phyloP scores from a whole-genome alignment of 35 echinoderm and acorn worm genomes.

The Heliocidaris tuberculata region DNA sequence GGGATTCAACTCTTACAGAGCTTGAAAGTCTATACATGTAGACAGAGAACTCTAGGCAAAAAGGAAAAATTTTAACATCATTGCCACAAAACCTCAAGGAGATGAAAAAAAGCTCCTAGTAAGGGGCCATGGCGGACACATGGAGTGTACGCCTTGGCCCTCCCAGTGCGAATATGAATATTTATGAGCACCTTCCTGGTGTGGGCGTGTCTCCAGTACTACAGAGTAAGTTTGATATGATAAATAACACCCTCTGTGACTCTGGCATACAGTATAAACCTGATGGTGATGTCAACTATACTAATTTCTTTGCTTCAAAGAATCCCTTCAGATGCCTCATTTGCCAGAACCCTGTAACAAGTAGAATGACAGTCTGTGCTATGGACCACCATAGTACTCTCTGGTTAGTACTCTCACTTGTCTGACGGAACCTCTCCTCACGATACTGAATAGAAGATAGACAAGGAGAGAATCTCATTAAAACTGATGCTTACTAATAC shows the following conservation, averaged over 20 bases:
- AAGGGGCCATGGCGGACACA: too few relatives aligned
- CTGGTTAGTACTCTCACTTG: slow-evolving; percentile 98
- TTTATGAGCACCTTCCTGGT: too few relatives aligned
- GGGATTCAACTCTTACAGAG: too few relatives aligned
- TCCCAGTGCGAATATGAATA: too few relatives aligned
- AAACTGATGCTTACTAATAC: too few relatives aligned
- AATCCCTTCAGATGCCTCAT: slow-evolving; percentile 99
- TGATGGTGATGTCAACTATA: slow-evolving; percentile 53
- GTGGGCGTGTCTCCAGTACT: too few relatives aligned
- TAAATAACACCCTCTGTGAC: not conserved
- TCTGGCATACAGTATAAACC: not conserved
- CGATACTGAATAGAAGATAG: slow-evolving; percentile 78
- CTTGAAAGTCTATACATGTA: too few relatives aligned
- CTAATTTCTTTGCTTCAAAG: slow-evolving; percentile 99
- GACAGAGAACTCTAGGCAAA: too few relatives aligned
- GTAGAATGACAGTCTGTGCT: slow-evolving; percentile 86
- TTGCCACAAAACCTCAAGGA: too few relatives aligned
- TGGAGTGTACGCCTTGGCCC: too few relatives aligned
- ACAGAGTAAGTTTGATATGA: not conserved
- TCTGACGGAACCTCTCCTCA: slow-evolving; percentile 93
- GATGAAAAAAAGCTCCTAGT: too few relatives aligned
- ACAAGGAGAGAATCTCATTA: not conserved
- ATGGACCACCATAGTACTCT: slow-evolving; percentile 98
- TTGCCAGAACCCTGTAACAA: slow-evolving; percentile 91
- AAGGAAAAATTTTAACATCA: too few relatives aligned